A percentile compares a stretch with the other conserved stretches of the same genome.
Conservation (phyloP, 2,888 invertebrate genomes). For the Callinectes sapidus region DNA sequence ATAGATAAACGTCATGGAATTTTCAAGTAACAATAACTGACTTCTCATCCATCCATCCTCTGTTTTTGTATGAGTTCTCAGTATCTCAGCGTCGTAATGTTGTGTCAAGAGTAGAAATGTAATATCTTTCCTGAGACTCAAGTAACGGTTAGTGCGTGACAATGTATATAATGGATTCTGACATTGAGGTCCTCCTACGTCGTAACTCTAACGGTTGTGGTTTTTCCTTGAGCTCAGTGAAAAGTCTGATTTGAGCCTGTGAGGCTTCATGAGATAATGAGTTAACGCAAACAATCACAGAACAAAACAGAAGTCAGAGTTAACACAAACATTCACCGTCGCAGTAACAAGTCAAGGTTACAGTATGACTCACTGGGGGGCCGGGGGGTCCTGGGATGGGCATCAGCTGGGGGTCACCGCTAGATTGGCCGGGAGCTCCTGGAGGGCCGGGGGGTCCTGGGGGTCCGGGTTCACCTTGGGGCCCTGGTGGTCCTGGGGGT, state of each 20-base stretch:
- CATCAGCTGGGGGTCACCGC: conserved; percentile 56
- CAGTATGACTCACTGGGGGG: conserved; percentile 49
- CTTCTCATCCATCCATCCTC: neutral
- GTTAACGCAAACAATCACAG: too few relatives aligned
- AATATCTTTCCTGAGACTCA: neutral
- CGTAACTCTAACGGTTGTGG: too few relatives aligned
- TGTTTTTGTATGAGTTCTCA: neutral
- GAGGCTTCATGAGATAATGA: too few relatives aligned
- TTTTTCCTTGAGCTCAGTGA: too few relatives aligned
- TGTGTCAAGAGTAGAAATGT: too few relatives aligned
- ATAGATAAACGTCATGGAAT: neutral
- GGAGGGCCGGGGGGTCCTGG: conserved; percentile 48
- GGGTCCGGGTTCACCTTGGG: conserved; percentile 51
- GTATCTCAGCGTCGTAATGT: neutral
- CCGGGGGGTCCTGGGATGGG: conserved; percentile 69
- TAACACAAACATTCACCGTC: neutral
- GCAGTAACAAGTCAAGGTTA: neutral
- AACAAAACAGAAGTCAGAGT: too few relatives aligned
- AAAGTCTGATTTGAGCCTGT: neutral
- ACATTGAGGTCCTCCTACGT: too few relatives aligned
- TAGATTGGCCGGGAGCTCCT: conserved; percentile 35
- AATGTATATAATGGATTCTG: too few relatives aligned
- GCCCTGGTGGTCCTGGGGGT: conserved; percentile 65
- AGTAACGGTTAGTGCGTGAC: too few relatives aligned
- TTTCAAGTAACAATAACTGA: too few relatives aligned